These are phyloP conservation scores for Psilopsiagon aurifrons DNA, from an alignment of 2,113 vertebrate genomes.

Conservation along the genomic window DNA sequence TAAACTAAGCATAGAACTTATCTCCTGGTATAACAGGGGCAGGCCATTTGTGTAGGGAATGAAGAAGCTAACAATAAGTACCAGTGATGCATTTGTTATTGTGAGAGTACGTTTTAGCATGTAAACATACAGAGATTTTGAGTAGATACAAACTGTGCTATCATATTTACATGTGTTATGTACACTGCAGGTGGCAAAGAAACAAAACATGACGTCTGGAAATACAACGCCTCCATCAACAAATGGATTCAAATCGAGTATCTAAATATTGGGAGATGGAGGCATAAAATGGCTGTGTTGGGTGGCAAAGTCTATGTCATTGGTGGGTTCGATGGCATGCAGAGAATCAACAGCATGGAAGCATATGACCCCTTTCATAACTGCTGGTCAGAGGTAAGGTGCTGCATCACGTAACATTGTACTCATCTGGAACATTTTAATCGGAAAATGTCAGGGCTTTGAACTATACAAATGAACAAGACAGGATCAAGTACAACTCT, in stretches of 20 bases:
- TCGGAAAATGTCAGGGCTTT: background rate
- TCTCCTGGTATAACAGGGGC: background rate
- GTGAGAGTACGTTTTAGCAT: background rate
- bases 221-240: slow-evolving; percentile 95
- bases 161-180: background rate
- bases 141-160: background rate
- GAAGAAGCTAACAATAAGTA: background rate
- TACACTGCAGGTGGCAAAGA: slow-evolving; percentile 90
- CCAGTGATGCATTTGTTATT: background rate
- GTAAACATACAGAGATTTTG: background rate
- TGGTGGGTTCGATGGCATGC: slow-evolving; percentile 90
- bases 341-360: slow-evolving; percentile 90
- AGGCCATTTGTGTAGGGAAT: background rate
- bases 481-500: background rate
- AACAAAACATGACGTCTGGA: slow-evolving; percentile 95
- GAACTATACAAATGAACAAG: background rate
- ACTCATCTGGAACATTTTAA: background rate
- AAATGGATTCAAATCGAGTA: slow-evolving; percentile 96
- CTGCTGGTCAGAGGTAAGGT: slow-evolving; percentile 89
- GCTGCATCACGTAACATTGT: background rate
- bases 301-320: slow-evolving; percentile 89
- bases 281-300: slow-evolving; percentile 94
- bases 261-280: slow-evolving; percentile 88
- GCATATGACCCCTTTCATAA: slow-evolving; percentile 96
- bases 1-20: background rate